These are phyloP conservation scores for Solenopsis invicta DNA, from an alignment of 1,140 invertebrate species.

Conservation along the genomic window DNA sequence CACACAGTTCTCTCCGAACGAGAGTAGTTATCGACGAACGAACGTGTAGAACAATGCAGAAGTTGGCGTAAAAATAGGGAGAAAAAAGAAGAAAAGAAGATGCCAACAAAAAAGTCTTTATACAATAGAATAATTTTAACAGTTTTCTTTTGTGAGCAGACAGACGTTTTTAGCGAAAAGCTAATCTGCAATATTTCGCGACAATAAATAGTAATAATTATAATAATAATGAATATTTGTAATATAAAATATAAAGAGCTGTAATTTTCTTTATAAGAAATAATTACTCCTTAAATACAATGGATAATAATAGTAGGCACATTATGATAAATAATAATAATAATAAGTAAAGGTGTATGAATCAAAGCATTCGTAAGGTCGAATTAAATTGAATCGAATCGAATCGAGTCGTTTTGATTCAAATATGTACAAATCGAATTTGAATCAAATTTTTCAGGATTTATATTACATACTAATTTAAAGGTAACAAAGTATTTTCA, in stretches of 20 bases:
- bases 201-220: neutral
- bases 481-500: too few relatives aligned
- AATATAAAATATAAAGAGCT: neutral
- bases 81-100: neutral
- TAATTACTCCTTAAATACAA: neutral
- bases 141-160: neutral
- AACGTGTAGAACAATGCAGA: constrained; percentile 32
- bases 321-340: neutral
- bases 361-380: too few relatives aligned
- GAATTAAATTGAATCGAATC: too few relatives aligned
- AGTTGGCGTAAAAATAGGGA: neutral
- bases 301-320: neutral
- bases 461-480: too few relatives aligned
- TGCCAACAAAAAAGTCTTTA: neutral
- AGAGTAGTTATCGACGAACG: constrained; percentile 34
- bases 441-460: too few relatives aligned
- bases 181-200: neutral
- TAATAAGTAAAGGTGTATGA: too few relatives aligned
- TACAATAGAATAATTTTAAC: constrained; percentile 7
- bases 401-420: too few relatives aligned
- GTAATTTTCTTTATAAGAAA: neutral
- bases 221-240: neutral
- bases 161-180: neutral
- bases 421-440: too few relatives aligned
- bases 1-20: neutral